phyloP scores from a whole-genome alignment of 2,797 vertebrate genomes.

The Enteromius afrohamiltoni region DNA sequence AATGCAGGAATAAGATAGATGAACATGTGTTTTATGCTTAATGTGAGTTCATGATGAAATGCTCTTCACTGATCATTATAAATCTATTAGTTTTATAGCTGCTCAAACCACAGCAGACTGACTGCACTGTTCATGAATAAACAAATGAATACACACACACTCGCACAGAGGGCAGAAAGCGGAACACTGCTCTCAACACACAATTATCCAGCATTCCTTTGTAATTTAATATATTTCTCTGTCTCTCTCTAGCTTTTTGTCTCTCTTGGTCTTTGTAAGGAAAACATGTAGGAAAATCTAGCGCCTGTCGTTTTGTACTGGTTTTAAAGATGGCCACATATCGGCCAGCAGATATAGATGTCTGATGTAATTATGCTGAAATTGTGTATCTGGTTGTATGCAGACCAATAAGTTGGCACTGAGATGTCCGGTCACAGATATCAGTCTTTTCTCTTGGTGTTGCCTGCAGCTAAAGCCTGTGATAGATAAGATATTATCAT shows the following conservation, averaged over 20 bases:
- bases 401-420: neutral
- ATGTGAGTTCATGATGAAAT: conserved; percentile 45
- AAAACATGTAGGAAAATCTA: neutral
- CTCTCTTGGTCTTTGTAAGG: neutral
- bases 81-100: conserved; percentile 42
- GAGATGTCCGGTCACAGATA: conserved; percentile 39
- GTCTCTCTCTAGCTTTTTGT: neutral
- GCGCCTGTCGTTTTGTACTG: neutral
- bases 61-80: conserved; percentile 43
- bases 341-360: conserved; percentile 3
- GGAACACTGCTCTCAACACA: conserved; percentile 41
- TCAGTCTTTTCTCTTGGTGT: conserved; percentile 19
- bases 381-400: conserved; percentile 5
- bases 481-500: conserved; percentile 58
- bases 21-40: conserved; percentile 35
- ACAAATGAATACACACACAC: conserved; percentile 44
- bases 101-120: conserved; percentile 28
- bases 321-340: neutral
- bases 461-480: conserved; percentile 42
- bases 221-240: conserved; percentile 27
- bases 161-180: conserved; percentile 24
- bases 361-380: conserved; percentile 15
- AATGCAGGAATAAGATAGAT: conserved; percentile 25
- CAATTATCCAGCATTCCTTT: conserved; percentile 45
- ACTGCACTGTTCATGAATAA: conserved; percentile 23